Base-by-base conservation (phyloP, 2,113 vertebrate genomes). In the Salvelinus sp. region DNA sequence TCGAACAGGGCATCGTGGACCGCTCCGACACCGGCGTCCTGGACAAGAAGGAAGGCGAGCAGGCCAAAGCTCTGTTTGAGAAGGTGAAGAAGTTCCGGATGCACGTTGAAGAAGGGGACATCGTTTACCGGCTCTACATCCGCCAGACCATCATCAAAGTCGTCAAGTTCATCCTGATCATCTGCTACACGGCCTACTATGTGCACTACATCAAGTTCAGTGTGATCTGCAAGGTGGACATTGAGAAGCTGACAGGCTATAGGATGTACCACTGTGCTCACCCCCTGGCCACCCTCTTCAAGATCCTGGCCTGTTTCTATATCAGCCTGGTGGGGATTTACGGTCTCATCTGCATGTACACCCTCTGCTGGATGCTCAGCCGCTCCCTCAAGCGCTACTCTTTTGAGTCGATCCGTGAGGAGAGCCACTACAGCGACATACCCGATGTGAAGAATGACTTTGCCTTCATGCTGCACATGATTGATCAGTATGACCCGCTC, bases 351-450 rank as follows among this genome's bases (percentile, higher is more conserved):
- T 99, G 97, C 91, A 95, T 99, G 95, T 98, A 99, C 92, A 99
- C 97, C 0, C 94, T 98, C 1, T 96, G 95, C 92, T 99, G 97
- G 97, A 99, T 99, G 96, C 82, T 98, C 77, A 93, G 95, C 30
- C 93, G 96, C 57, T 97, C 97, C 0, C 95, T 99, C 18, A 99
- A 99, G 82, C 95, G 95, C 67, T 99, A 99, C 78, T 99, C 97
- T 0, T 99, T 99, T 2, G 97, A 99, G 92, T 97, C 97, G 0
- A 99, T 99, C 87, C 94, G 97, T 0, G 97, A 99, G 87, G 96
- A 99, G 89, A 99, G 97, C 94, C 98, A 96, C 87, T 99, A 98
- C 79, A 98, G 97, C 0, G 97, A 99, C 92, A 99, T 98, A 78
- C 97, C 97, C 0, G 97, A 98, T 3, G 93, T 98, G 28, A 98